A percentile compares a stretch with the other conserved stretches of the same genome.
phyloP scores from a whole-genome alignment of 2,888 invertebrate genomes.

The Drosophila neotestacea region DNA sequence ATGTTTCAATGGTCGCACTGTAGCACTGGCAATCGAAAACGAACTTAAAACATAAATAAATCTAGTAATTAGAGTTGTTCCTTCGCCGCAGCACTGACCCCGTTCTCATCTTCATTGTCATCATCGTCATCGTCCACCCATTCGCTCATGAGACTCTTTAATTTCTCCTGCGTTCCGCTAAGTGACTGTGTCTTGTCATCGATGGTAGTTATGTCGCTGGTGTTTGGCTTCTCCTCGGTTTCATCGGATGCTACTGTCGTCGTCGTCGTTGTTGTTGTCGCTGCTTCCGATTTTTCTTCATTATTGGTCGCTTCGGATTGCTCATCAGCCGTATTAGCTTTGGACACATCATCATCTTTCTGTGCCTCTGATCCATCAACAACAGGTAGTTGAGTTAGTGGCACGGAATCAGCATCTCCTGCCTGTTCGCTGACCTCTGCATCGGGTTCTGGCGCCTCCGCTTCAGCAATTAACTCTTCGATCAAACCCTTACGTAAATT shows the following conservation, averaged over 20 bases:
- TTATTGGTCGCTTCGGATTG: background rate
- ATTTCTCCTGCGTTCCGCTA: slow-evolving; percentile 68
- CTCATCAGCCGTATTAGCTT: background rate
- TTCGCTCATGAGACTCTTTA: slow-evolving; percentile 84
- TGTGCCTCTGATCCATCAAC: slow-evolving; percentile 21
- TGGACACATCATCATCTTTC: slow-evolving; percentile 15
- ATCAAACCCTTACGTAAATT: slow-evolving; percentile 63
- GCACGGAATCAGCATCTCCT: slow-evolving; percentile 7
- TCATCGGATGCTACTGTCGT: background rate
- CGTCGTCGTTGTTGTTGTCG: slow-evolving; percentile 5
- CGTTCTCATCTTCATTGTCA: slow-evolving; percentile 76
- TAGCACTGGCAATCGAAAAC: slow-evolving; percentile 38
- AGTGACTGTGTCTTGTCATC: slow-evolving; percentile 39
- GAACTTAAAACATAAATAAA: slow-evolving; percentile 81
- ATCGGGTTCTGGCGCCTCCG: slow-evolving; percentile 30
- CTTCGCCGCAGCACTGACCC: slow-evolving; percentile 70
- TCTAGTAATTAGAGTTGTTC: slow-evolving; percentile 81
- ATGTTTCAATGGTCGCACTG: slow-evolving; percentile 11
- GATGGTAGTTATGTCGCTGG: slow-evolving; percentile 12
- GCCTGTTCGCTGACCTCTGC: slow-evolving; percentile 18
- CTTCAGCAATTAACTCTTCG: slow-evolving; percentile 68
- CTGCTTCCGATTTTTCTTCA: slow-evolving; percentile 1
- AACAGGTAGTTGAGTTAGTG: slow-evolving; percentile 29
- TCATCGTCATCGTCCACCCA: slow-evolving; percentile 85
- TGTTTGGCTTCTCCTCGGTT: slow-evolving; percentile 11